Evolutionary conservation across 1,140 invertebrate species (phyloP).

Genomic region (Panagrolaimus sp.): DNA sequence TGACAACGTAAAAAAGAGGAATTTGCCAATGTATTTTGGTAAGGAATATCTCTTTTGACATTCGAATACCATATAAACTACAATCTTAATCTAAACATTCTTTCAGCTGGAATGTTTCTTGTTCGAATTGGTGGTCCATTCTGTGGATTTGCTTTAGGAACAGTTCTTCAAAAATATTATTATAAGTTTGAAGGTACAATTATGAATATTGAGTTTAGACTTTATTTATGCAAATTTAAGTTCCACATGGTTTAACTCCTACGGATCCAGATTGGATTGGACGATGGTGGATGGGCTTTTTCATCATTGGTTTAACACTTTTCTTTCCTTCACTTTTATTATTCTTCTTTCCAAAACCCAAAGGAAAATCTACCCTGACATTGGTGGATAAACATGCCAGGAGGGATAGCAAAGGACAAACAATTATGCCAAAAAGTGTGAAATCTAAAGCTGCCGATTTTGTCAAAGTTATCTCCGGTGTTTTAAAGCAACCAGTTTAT

Average conservation of each 20-base stretch:
- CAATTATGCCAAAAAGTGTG: background rate
- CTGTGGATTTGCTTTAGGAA: slow-evolving; percentile 53
- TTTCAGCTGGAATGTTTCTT: slow-evolving; percentile 51
- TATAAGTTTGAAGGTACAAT: slow-evolving; percentile 26
- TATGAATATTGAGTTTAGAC: too few relatives aligned
- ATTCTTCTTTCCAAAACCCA: slow-evolving; percentile 50
- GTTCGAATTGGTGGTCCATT: slow-evolving; percentile 57
- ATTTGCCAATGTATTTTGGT: slow-evolving; percentile 52
- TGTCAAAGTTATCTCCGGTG: slow-evolving; percentile 22
- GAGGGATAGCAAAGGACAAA: background rate
- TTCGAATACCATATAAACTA: too few relatives aligned
- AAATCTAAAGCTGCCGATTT: slow-evolving; percentile 30
- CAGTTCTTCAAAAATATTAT: slow-evolving; percentile 49
- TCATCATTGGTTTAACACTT: slow-evolving; percentile 40
- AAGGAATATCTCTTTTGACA: too few relatives aligned
- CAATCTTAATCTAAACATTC: too few relatives aligned
- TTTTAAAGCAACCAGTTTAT: slow-evolving; percentile 40
- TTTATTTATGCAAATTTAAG: slow-evolving; percentile 8
- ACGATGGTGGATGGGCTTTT: slow-evolving; percentile 59
- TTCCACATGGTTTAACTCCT: slow-evolving; percentile 41
- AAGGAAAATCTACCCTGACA: slow-evolving; percentile 15
- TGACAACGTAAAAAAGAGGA: slow-evolving; percentile 54
- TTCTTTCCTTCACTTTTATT: slow-evolving; percentile 44
- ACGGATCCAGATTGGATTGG: slow-evolving; percentile 51
- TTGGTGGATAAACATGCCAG: background rate